Conservation (phyloP, 2,113 vertebrate species). For the Leptobrachium ailaonicum region DNA sequence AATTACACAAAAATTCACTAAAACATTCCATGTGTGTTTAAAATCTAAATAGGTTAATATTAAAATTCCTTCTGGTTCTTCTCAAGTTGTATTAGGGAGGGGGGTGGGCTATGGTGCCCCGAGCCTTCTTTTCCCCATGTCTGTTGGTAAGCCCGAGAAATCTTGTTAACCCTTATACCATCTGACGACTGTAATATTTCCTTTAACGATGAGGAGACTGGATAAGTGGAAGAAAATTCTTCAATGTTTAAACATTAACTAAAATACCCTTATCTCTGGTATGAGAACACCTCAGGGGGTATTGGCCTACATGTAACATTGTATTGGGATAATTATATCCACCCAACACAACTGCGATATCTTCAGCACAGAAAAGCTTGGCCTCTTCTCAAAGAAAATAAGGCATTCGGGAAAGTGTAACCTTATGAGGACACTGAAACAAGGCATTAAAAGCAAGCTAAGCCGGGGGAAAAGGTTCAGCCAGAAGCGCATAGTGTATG, state of each 20-base stretch:
- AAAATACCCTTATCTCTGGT: conserved; percentile 26
- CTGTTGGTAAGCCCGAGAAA: background rate
- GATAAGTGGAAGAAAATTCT: conserved; percentile 27
- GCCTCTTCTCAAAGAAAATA: conserved; percentile 55
- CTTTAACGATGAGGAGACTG: conserved; percentile 14
- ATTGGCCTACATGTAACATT: conserved; percentile 18
- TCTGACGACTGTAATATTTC: background rate
- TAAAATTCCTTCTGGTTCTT: too few species aligned
- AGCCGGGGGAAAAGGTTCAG: conserved; percentile 20
- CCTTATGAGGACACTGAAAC: conserved; percentile 22
- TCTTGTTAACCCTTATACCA: background rate
- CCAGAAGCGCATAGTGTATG: conserved; percentile 25
- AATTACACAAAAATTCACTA: too few species aligned
- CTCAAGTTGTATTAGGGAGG: too few species aligned
- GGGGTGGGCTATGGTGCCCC: too few species aligned
- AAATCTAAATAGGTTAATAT: too few species aligned
- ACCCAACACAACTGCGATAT: conserved; percentile 47
- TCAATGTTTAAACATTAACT: conserved; percentile 10
- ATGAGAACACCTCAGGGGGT: conserved; percentile 26
- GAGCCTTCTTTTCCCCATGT: background rate
- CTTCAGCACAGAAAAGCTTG: conserved; percentile 56
- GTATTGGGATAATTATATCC: conserved; percentile 50
- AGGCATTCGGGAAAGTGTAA: conserved; percentile 35
- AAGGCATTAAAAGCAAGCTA: conserved; percentile 25
- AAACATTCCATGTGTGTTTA: too few species aligned